Evolutionary conservation across 2,113 vertebrate species (phyloP).

Genomic region (Parotia lawesii): DNA sequence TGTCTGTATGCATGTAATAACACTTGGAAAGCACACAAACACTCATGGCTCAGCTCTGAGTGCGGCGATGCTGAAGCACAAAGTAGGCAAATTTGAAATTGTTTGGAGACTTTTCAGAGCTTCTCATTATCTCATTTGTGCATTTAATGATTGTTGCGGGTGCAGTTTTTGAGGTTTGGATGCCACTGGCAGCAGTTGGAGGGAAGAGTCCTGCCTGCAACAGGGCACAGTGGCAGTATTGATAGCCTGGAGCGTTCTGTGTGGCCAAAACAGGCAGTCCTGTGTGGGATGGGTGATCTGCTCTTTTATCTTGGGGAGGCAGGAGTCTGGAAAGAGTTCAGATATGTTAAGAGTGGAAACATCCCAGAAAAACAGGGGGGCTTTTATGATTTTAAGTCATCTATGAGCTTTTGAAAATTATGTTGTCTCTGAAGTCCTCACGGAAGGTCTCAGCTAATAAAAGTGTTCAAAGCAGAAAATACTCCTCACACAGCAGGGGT

Average conservation of each 20-base stretch:
- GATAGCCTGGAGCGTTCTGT: neutral
- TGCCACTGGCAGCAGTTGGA: neutral
- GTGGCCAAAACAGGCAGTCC: neutral
- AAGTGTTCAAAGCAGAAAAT: neutral
- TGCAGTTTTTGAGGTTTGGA: neutral
- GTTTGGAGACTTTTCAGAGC: slow-evolving; percentile 21
- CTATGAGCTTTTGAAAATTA: neutral
- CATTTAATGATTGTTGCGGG: neutral
- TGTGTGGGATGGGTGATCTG: neutral
- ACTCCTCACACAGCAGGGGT: neutral
- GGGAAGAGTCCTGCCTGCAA: neutral
- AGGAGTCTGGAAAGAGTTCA: neutral
- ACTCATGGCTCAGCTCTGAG: neutral
- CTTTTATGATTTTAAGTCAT: neutral
- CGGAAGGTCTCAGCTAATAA: neutral
- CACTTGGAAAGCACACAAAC: neutral
- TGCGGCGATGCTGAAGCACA: neutral
- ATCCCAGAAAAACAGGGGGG: neutral
- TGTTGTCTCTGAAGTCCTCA: neutral
- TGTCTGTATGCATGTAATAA: neutral
- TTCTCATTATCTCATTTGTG: neutral
- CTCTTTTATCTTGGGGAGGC: neutral
- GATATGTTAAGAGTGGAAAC: neutral
- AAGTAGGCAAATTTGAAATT: neutral
- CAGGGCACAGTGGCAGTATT: neutral